Evolutionary conservation across 2,888 invertebrate genomes (phyloP), one percentile per base, ranked within the genome.

Genomic region (Callinectes sapidus): DNA sequence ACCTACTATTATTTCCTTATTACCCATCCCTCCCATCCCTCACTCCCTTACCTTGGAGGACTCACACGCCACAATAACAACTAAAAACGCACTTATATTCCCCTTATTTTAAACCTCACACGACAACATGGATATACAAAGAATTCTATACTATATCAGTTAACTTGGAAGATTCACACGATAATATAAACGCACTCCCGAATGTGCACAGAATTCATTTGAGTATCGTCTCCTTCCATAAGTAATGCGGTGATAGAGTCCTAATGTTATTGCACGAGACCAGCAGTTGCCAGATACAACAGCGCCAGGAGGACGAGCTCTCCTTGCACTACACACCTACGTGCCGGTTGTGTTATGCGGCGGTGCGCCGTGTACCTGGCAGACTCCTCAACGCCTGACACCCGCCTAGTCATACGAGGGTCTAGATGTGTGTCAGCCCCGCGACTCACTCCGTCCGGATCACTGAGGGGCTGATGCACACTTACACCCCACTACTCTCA

Each of bases 381-480:
- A 18, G 35, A 81, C 81, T 32, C 13, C n/a, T 2, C 35, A 28
- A 16, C 35, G 35, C 81, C 32, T 81, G 81, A 32, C 28, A 32
- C 81, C 81, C 81, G 81, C 81, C 81, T 81, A 81, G 81, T 81
- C 81, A 81, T 16, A n/a, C 35, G 35, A 81, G 81, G 35, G 81
- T 81, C 81, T 81, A 35, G 35, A 10, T 81, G 81, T 35, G 35
- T 81, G 35, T n/a, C 81, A 81, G 81, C 81, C 81, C 81, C 14
- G 81, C 81, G 81, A 32, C 81, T 81, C 32, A 14, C 35, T 81
- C 81, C 81, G 81, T 81, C 81, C 35, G 81, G 81, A 81, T 35
- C 81, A 81, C 81, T 35, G 35, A 35, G 35, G 81, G 35, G 35
- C 81, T 81, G 81, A 32, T 35, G 32, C 35, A 18, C 81, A 81